phyloP scores from a whole-genome alignment of 2,113 vertebrate species.

The Columbina picui region DNA sequence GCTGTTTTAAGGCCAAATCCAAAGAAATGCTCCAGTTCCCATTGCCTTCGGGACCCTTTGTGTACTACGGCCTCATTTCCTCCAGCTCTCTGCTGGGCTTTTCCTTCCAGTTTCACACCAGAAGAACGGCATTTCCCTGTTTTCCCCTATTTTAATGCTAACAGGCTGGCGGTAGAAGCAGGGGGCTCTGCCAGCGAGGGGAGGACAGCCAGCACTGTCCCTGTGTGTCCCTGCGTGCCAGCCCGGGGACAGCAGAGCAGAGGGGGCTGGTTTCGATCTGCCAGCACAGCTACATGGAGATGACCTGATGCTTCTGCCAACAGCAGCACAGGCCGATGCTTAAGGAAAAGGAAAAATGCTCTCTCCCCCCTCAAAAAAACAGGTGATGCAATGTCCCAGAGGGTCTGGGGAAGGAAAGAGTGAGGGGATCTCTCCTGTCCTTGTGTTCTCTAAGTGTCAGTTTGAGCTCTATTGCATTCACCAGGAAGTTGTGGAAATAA shows the following conservation, averaged over 20 bases:
- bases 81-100: neutral
- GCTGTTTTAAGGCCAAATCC: neutral
- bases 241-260: neutral
- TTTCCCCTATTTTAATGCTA: slow-evolving; percentile 26
- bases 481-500: neutral
- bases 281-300: neutral
- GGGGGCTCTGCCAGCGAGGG: neutral
- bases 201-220: slow-evolving; percentile 6
- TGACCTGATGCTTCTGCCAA: neutral
- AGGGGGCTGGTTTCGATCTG: neutral
- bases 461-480: neutral
- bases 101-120: slow-evolving; percentile 14
- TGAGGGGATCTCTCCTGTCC: neutral
- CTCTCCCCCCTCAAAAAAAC: neutral
- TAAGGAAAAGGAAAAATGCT: neutral
- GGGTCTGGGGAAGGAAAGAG: neutral
- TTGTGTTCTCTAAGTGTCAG: neutral
- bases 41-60: neutral
- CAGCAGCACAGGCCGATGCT: neutral
- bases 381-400: fast-evolving
- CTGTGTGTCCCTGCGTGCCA: neutral
- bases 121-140: neutral
- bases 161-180: neutral
- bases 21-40: slow-evolving; percentile 24
- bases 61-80: neutral